These are phyloP conservation scores for Tonatia bakeri DNA, from an alignment of 2,113 vertebrate species.

Conservation along the genomic window DNA sequence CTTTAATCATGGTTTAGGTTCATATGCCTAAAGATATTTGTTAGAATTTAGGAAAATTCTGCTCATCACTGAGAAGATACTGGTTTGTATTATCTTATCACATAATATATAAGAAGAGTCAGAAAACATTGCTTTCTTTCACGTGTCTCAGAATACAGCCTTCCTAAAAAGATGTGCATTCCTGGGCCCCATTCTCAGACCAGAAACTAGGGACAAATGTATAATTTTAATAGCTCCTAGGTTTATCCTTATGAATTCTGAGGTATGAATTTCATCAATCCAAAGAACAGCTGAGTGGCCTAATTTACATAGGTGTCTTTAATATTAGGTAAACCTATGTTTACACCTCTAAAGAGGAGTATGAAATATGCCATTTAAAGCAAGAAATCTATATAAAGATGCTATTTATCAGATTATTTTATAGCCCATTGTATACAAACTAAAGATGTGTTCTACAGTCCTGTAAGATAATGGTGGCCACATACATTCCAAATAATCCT, in stretches of 20 bases:
- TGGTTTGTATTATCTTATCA: background rate
- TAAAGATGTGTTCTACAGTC: background rate
- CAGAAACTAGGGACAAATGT: background rate
- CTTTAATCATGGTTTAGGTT: background rate
- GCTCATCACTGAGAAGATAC: background rate
- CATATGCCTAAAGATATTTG: background rate
- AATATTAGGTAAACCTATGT: background rate
- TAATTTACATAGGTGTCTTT: background rate
- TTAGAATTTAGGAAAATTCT: background rate
- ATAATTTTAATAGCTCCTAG: background rate
- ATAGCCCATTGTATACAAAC: background rate
- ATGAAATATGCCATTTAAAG: background rate
- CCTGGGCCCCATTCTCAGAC: background rate
- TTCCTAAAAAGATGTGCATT: background rate
- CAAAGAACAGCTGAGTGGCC: background rate
- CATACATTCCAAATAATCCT: background rate
- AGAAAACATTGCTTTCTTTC: background rate
- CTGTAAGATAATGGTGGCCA: background rate
- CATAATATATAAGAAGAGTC: background rate
- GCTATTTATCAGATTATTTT: background rate
- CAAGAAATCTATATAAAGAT: background rate
- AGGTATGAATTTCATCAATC: background rate
- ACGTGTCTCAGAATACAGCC: background rate
- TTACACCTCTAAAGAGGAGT: background rate
- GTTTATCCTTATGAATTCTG: background rate